phyloP scores from a whole-genome alignment of 2,888 invertebrate species.

The Lissocephala sabroskyi region DNA sequence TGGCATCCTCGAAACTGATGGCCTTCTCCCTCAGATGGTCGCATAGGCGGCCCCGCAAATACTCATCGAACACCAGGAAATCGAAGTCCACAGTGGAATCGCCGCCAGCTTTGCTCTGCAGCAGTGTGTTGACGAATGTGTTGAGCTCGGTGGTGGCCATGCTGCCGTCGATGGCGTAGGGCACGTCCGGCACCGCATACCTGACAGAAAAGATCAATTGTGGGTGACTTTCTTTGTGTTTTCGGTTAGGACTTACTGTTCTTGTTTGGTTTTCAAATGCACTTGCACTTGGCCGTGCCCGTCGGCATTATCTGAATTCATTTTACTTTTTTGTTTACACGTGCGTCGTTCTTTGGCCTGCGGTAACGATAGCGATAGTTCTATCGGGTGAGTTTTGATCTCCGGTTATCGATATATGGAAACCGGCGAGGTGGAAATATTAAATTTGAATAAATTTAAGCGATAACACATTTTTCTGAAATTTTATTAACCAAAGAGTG shows the following conservation, averaged over 20 bases:
- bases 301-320: conserved; percentile 71
- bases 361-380: no score
- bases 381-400: no score
- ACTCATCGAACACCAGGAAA: conserved; percentile 88
- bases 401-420: no score
- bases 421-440: no score
- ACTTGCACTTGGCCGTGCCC: conserved; percentile 83
- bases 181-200: conserved; percentile 89
- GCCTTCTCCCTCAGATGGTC: conserved; percentile 85
- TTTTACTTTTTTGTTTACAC: conserved; percentile 45
- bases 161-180: conserved; percentile 85
- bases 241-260: conserved; percentile 77
- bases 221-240: not conserved
- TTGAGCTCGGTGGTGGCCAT: conserved; percentile 82
- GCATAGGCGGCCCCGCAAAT: conserved; percentile 77
- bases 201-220: conserved; percentile 72
- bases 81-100: conserved; percentile 80
- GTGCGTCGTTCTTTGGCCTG: no score
- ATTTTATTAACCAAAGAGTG: no score
- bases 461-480: no score
- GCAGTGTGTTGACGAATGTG: conserved; percentile 83
- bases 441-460: no score
- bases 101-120: conserved; percentile 66
- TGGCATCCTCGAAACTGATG: conserved; percentile 85
- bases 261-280: conserved; percentile 85